Evolutionary conservation across 2,113 vertebrate species (phyloP), one percentile per base, ranked within the genome.

Genomic region (Pavo muticus): DNA sequence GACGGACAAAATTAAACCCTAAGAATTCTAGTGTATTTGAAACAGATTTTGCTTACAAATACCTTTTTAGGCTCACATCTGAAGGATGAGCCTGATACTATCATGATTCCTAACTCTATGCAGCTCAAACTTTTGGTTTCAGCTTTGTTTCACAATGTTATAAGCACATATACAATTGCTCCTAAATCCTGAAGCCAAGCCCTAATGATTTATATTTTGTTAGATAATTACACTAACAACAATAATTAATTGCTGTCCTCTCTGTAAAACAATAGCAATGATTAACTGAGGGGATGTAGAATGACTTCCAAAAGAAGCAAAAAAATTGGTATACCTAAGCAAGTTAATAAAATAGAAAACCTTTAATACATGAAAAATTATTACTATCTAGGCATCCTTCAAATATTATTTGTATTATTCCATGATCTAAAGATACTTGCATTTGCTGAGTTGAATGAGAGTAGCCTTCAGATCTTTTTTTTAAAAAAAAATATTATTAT

Each of bases 231-330:
- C 6, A 42, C 13, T 32, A 71, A 61, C 60, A 84, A 87, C 74
- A 71, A 47, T 81, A 71, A 91, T 69, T 87, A 86, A 90, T 60
- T 87, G 8, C 25, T 91, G 42, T 30, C 69, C 23, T 74, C 48
- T 90, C 77, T 84, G 23, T n/a, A 84, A 65, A 81, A 52, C 5
- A 40, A 82, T 57, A 91, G 14, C 3, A 23, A 73, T 75, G 70
- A 93, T 91, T 89, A 90, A 52, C 60, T 61, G 24, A 35, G 16
- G 18, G 19, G 17, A 37, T 85, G 44, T 16, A 79, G 42, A 84
- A 6, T 40, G 11, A 14, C 60, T 85, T 32, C 14, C 7, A 30
- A 42, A 79, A 91, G 74, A 12, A 64, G 37, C 5, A 40, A 59
- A 61, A 12, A 93, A 90, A 59, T 14, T 48, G 45, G 24, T 44